Evolutionary conservation across 2,888 invertebrate species (phyloP).

Genomic region (Mylabris sibirica): DNA sequence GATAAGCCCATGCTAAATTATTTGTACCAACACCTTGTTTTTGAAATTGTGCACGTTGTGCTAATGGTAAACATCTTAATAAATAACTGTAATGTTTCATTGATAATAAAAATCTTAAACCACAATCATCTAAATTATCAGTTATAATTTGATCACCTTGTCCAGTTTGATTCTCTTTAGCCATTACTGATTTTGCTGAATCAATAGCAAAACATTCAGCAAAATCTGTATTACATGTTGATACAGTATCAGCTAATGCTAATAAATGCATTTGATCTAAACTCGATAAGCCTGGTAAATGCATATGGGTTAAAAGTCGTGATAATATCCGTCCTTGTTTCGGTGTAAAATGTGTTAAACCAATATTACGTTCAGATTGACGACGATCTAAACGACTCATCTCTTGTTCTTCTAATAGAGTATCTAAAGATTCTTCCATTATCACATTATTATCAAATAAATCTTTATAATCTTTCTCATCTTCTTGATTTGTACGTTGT

Average conservation of each 20-base stretch:
- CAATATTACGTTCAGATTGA: constrained; percentile 56
- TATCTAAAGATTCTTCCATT: constrained; percentile 84
- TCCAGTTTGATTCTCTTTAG: constrained; percentile 68
- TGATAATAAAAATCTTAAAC: constrained; percentile 91
- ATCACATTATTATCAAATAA: constrained; percentile 81
- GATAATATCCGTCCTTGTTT: constrained; percentile 84
- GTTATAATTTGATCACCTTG: constrained; percentile 67
- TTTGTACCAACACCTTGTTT: constrained; percentile 87
- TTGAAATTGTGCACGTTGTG: constrained; percentile 85
- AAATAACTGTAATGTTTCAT: constrained; percentile 98
- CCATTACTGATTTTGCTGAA: constrained; percentile 71
- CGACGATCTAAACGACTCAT: constrained; percentile 58
- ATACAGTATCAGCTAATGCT: constrained; percentile 98
- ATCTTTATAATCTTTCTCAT: constrained; percentile 82
- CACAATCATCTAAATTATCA: constrained; percentile 95
- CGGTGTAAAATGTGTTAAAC: constrained; percentile 85
- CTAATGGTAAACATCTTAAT: constrained; percentile 87
- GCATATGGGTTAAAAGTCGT: constrained; percentile 91
- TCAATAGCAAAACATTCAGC: constrained; percentile 81
- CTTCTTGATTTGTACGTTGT: constrained; percentile 63
- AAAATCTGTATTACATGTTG: constrained; percentile 88
- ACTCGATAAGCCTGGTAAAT: constrained; percentile 92
- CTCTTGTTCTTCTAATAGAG: constrained; percentile 77
- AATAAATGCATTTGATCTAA: constrained; percentile 99
- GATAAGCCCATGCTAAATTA: constrained; percentile 98